A percentile compares a stretch with the other conserved stretches of the same genome.
Evolutionary conservation across 2,888 invertebrate species (phyloP).

Genomic region (Agrenia bidenticulata): DNA sequence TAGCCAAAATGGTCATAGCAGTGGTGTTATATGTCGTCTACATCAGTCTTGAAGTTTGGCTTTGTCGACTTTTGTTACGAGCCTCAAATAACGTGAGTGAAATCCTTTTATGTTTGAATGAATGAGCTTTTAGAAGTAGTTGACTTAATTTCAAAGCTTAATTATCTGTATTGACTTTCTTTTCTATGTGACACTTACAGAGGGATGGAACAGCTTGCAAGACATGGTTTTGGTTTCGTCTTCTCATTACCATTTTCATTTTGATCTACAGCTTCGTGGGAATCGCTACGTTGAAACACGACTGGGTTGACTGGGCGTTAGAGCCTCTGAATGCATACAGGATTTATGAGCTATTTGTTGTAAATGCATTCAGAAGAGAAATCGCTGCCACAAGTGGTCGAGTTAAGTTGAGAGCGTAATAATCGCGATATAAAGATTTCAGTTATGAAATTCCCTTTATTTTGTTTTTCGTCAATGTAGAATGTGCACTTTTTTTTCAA

Average conservation of each 20-base stretch:
- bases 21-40: conserved; percentile 30
- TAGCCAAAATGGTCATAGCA: conserved; percentile 34
- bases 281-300: conserved; percentile 40
- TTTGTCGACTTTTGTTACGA: conserved; percentile 31
- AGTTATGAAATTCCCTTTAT: too few relatives aligned
- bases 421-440: too few relatives aligned
- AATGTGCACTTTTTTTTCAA: too few relatives aligned
- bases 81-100: conserved; percentile 37
- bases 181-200: conserved; percentile 19
- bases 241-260: conserved; percentile 38
- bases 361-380: conserved; percentile 44
- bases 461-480: too few relatives aligned
- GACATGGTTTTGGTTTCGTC: conserved; percentile 44
- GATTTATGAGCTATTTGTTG: conserved; percentile 40
- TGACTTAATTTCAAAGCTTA: background rate
- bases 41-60: conserved; percentile 38
- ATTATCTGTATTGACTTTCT: background rate
- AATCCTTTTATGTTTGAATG: background rate
- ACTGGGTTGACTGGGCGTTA: conserved; percentile 43
- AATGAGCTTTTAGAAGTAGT: background rate
- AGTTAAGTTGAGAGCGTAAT: conserved; percentile 45
- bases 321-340: conserved; percentile 43
- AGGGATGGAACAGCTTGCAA: conserved; percentile 44
- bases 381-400: conserved; percentile 40
- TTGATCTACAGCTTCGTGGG: conserved; percentile 39